Evolutionary conservation across 2,888 invertebrate genomes (phyloP), one percentile per base, ranked within the genome.

Genomic region (Eristalinus sepulchralis): DNA sequence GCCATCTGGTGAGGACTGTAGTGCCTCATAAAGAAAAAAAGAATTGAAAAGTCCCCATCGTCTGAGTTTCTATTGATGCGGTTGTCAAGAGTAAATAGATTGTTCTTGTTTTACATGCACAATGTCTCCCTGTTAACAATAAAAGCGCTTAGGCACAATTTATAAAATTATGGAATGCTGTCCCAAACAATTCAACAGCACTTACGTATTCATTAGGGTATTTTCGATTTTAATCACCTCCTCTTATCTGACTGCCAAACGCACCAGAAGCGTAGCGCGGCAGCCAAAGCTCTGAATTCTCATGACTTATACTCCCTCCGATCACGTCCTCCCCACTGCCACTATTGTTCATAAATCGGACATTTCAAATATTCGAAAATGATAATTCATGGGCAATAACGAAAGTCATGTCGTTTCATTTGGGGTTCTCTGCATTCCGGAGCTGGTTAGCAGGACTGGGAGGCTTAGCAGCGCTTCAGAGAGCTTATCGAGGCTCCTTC

Each of bases 361-460:
- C 57, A 70, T 68, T 64, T 60, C 57, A 64, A 78, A 71, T 64
- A 71, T 64, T 78, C 64, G 59, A 66, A 53, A 72, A 79, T 64
- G 59, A 66, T 72, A 72, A 79, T 79, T 72, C 59, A 79, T 79
- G 59, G 64, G 31, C 79, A 71, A 66, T 72, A 79, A 66, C 79
- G 33, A 64, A 64, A 36, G 71, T 33, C 63, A 57, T 70, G 63
- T 71, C 71, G 63, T 68, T 64, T 47, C 66, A 60, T 72, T 64
- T 72, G 22, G 17, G 64, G 59, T 24, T 59, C 17, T 60, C 33
- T 24, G 47, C 47, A 72, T 71, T 63, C 71, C 64, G 70, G 17
- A 57, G n/a, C 36, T 39, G 66, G 47, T 70, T 78, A 57, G 57
- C 57, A 31, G 20, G 62, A 22, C 17, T 47, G 36, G 34, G 20